These are phyloP conservation scores for Harlomillsia oculata DNA, from an alignment of 1,140 invertebrate species.

Conservation along the genomic window DNA sequence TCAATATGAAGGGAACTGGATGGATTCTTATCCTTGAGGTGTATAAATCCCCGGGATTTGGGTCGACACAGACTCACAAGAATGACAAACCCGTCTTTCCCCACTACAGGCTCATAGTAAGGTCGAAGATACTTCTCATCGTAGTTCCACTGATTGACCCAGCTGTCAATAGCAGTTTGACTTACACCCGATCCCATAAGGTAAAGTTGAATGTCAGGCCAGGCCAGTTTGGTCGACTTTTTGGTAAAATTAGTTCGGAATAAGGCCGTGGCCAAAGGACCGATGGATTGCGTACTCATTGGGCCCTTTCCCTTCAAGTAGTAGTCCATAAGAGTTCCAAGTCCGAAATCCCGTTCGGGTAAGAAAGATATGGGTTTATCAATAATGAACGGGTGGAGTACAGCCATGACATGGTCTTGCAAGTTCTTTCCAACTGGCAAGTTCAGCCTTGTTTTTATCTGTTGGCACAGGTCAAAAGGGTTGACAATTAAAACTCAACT, in stretches of 20 bases:
- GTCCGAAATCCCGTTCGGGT: conserved; percentile 2
- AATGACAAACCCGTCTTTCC: conserved; percentile 9
- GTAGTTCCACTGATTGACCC: background rate
- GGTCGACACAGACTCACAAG: conserved; percentile 23
- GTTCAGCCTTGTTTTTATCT: too few relatives aligned
- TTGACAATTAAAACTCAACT: too few relatives aligned
- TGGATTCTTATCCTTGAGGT: conserved; percentile 28
- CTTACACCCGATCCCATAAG: background rate
- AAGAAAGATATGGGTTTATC: conserved; percentile 18
- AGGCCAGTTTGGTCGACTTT: conserved; percentile 13
- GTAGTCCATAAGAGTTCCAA: conserved; percentile 11
- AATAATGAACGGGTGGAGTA: conserved; percentile 16
- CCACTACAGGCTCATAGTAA: background rate
- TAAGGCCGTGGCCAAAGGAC: too few relatives aligned
- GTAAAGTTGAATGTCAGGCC: conserved; percentile 25
- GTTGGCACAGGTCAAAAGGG: too few relatives aligned
- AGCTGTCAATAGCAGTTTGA: background rate
- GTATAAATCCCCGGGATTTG: conserved; percentile 32
- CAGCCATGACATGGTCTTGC: too few relatives aligned
- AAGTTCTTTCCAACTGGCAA: too few relatives aligned
- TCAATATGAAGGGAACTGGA: conserved; percentile 30
- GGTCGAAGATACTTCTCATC: background rate
- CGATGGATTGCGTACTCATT: too few relatives aligned
- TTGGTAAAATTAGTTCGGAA: too few relatives aligned
- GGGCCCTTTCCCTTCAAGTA: conserved; percentile 10